Base-by-base conservation (phyloP, 2,797 vertebrate genomes). In the Molossus alvarezi region DNA sequence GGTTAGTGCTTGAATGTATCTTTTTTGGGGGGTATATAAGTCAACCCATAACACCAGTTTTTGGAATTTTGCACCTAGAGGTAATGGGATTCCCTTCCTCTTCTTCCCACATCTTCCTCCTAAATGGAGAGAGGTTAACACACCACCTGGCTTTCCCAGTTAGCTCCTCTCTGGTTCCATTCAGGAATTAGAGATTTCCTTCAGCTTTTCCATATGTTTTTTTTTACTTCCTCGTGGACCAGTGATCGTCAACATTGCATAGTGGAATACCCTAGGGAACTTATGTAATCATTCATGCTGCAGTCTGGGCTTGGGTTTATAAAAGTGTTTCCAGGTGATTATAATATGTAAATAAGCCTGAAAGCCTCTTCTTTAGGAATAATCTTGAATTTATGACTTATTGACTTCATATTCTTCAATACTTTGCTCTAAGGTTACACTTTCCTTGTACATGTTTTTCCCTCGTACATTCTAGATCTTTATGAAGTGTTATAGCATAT, bases 321-420 rank as follows among this genome's bases (percentile, higher is more conserved):
- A 25, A 71, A 88, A 79, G 33, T 69, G 4, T 79, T 86, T 55
- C 6, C 21, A 80, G 51, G 29, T 80, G 25, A 80, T 55, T 88
- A 23, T 55, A 87, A 53, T 87, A 65, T 27, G 13, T 11, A 37
- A 94, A 57, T 67, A 80, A 82, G 23, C 6, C 6, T 41, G n/a
- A 73, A n/a, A 84, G 23, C 6, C 2, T 89, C 3, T 75, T n/a
- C 6, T 57, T 72, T 81, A 81, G 9, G n/a, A 11, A 55, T 67
- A 48, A 89, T 87, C 29, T 73, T 80, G 21, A 88, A 58, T 72
- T 96, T 90, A 33, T 94, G 18, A 55, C 72, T 94, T 92, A 71
- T 41, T 67, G 41, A 62, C 18, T 72, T 21, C 1, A 45, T 64
- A 21, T 65, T 86, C n/a, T 88, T 91, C 3, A 60, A 71, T 57